Evolutionary conservation across 92 coral and sea anemone species (phyloP).

Genomic region (Epizoanthus fatuus): DNA sequence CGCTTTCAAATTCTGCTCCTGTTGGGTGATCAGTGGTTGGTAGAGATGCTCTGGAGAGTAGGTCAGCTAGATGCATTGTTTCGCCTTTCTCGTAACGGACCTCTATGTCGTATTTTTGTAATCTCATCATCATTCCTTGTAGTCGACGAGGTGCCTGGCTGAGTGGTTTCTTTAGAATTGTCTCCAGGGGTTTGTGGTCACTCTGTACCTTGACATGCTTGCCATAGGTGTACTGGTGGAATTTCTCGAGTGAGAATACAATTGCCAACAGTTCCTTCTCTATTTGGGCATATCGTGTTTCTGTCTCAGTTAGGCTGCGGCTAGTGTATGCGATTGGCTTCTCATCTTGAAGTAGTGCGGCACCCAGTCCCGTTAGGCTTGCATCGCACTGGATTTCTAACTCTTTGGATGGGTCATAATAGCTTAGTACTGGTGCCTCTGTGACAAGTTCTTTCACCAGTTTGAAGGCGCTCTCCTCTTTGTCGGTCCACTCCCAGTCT

Average conservation of each 20-base stretch:
- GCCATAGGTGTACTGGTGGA: conserved; percentile 34
- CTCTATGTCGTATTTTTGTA: conserved; percentile 8
- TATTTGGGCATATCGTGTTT: background rate
- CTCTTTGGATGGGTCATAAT: no score
- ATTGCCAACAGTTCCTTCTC: conserved; percentile 2
- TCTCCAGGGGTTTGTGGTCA: no score
- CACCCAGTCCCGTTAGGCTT: no score
- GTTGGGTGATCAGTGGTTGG: background rate
- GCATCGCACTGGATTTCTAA: no score
- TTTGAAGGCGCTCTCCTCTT: no score
- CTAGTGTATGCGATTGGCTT: conserved; percentile 10
- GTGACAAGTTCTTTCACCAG: no score
- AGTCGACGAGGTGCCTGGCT: conserved; percentile 8
- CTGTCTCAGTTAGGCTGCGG: conserved; percentile 4
- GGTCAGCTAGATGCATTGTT: conserved; percentile 5
- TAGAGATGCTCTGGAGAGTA: background rate
- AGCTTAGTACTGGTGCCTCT: no score
- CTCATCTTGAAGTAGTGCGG: no score
- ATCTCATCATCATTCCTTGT: conserved; percentile 27
- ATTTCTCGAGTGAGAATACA: conserved; percentile 24
- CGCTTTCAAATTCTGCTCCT: conserved; percentile 10
- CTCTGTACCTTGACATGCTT: background rate
- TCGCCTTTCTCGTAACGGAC: conserved; percentile 7
- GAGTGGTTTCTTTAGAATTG: conserved; percentile 1
- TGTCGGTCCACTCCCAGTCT: no score